phyloP scores from a whole-genome alignment of 2,797 vertebrate species.

The Novumbra hubbsi region DNA sequence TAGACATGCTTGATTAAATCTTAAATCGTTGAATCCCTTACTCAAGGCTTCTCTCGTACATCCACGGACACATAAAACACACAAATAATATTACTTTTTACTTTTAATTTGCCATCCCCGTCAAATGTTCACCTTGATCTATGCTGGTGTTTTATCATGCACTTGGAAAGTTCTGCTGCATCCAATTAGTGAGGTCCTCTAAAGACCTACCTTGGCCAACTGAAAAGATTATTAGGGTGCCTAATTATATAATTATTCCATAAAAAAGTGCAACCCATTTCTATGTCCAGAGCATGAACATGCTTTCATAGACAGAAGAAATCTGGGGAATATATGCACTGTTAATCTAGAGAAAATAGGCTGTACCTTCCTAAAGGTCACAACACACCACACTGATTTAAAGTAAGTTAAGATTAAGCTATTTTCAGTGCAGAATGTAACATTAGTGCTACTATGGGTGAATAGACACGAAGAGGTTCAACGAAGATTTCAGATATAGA shows the following conservation, averaged over 20 bases:
- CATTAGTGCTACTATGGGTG: constrained; percentile 10
- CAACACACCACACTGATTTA: constrained; percentile 15
- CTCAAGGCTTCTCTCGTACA: not conserved
- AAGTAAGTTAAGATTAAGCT: constrained; percentile 22
- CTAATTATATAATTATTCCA: constrained; percentile 81
- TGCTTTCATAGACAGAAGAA: constrained; percentile 31
- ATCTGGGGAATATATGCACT: constrained; percentile 32
- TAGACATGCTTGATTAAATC: constrained; percentile 9
- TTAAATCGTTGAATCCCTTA: not conserved
- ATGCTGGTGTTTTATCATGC: constrained; percentile 83
- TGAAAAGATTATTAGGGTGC: constrained; percentile 82
- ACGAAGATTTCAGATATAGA: not conserved
- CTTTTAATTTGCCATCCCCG: constrained; percentile 67
- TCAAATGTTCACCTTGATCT: constrained; percentile 83
- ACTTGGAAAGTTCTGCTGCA: constrained; percentile 81
- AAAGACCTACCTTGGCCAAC: constrained; percentile 82
- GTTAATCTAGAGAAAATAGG: constrained; percentile 25
- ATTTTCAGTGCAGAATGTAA: constrained; percentile 10
- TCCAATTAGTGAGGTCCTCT: constrained; percentile 85
- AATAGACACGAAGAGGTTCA: not conserved
- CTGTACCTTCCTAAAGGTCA: constrained; percentile 15
- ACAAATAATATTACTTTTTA: constrained; percentile 66
- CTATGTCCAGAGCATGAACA: constrained; percentile 33
- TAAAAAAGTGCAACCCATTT: constrained; percentile 53
- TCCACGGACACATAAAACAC: not conserved